Evolutionary conservation across 2,888 invertebrate genomes (phyloP).

Genomic region (Drosophila longiperda): DNA sequence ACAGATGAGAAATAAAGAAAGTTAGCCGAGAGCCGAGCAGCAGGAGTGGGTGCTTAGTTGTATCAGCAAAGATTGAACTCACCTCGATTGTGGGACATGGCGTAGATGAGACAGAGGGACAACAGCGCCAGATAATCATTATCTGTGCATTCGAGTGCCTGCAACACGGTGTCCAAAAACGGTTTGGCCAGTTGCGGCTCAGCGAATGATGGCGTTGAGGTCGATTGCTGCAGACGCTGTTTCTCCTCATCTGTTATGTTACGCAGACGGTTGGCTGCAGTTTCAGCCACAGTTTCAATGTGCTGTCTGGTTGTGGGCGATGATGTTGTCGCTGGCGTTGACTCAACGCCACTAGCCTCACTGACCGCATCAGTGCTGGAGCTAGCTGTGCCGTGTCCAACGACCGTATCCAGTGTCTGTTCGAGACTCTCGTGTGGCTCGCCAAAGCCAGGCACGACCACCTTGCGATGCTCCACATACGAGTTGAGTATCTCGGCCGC

Average conservation of each 20-base stretch:
- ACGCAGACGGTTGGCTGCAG: constrained; percentile 73
- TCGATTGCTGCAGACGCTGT: constrained; percentile 86
- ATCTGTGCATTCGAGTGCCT: constrained; percentile 94
- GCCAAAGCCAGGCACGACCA: constrained; percentile 88
- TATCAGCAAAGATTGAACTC: constrained; percentile 68
- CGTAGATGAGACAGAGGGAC: constrained; percentile 95
- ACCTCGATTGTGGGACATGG: constrained; percentile 97
- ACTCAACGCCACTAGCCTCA: constrained; percentile 70
- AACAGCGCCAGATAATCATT: constrained; percentile 98
- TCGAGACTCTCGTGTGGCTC: constrained; percentile 91
- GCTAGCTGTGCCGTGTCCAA: constrained; percentile 62
- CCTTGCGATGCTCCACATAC: constrained; percentile 87
- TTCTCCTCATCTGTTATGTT: constrained; percentile 98
- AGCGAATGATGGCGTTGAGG: constrained; percentile 58
- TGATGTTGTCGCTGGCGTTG: constrained; percentile 54
- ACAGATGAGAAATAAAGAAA: constrained; percentile 38
- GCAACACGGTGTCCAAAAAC: constrained; percentile 95
- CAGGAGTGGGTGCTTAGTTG: constrained; percentile 5
- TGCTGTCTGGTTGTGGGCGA: constrained; percentile 37
- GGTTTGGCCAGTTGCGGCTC: constrained; percentile 84
- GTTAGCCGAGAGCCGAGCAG: constrained; percentile 29
- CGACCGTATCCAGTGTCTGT: constrained; percentile 88
- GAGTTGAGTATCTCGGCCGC: constrained; percentile 89
- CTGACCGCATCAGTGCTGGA: constrained; percentile 65
- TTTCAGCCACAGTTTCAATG: constrained; percentile 64